A percentile compares a stretch with the other conserved stretches of the same genome.
Evolutionary conservation across 2,888 invertebrate genomes (phyloP).

Genomic region (Alsophila aescularia): DNA sequence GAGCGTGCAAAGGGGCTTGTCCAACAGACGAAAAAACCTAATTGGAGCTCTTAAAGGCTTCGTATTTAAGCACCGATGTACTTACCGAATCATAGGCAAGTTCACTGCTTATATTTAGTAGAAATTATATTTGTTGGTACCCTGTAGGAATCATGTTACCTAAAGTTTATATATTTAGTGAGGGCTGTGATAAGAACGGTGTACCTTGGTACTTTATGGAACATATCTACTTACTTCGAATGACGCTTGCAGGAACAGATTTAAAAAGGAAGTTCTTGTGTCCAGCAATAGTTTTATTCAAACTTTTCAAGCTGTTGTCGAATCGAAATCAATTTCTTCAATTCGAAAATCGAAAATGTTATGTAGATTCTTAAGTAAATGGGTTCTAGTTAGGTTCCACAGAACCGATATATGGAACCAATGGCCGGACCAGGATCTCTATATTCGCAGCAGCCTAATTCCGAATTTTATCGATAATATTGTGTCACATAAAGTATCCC

Average conservation of each 20-base stretch:
- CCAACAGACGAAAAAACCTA: not conserved
- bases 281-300: not conserved
- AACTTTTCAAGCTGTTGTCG: not conserved
- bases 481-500: too few relatives aligned
- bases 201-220: conserved; percentile 20
- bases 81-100: conserved; percentile 14
- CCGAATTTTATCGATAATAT: too few relatives aligned
- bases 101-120: conserved; percentile 16
- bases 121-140: conserved; percentile 1
- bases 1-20: not conserved
- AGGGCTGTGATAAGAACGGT: conserved; percentile 27
- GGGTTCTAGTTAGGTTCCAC: too few relatives aligned
- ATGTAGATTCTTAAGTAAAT: not conserved
- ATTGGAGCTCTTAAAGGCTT: not conserved
- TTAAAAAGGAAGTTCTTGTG: not conserved
- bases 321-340: not conserved
- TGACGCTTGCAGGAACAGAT: not conserved
- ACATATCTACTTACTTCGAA: conserved; percentile 24
- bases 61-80: conserved; percentile 13
- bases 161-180: conserved; percentile 15
- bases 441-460: too few relatives aligned
- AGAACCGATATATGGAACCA: too few relatives aligned
- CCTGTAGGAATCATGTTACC: conserved; percentile 10
- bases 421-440: too few relatives aligned
- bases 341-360: not conserved